Evolutionary conservation across 1,140 invertebrate genomes (phyloP).

Genomic region (Temnothorax nylanderi): DNA sequence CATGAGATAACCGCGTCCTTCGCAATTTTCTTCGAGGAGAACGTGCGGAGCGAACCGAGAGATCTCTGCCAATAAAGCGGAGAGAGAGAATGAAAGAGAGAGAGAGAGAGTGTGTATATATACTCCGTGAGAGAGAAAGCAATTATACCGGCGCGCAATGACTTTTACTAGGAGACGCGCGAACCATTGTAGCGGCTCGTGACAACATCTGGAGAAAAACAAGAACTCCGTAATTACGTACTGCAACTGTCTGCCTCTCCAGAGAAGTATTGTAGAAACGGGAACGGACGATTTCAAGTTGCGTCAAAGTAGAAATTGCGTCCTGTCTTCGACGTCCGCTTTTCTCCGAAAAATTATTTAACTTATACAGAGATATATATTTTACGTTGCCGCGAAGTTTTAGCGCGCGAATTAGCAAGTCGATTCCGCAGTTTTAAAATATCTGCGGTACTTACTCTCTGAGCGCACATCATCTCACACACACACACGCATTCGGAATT

Average conservation of each 20-base stretch:
- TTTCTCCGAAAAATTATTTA: slow-evolving; percentile 10
- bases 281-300: neutral
- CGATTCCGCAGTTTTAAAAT: neutral
- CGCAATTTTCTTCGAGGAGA: slow-evolving; percentile 23
- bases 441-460: neutral
- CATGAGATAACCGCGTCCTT: neutral
- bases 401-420: neutral
- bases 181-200: slow-evolving; percentile 11
- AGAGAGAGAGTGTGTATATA: neutral
- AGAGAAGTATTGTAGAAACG: neutral
- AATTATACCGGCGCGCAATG: slow-evolving; percentile 21
- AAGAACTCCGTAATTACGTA: slow-evolving; percentile 23
- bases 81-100: neutral
- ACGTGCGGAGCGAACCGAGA: no score
- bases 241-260: neutral
- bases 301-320: neutral
- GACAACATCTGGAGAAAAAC: slow-evolving; percentile 34
- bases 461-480: neutral
- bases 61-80: slow-evolving; percentile 13
- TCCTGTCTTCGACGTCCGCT: neutral
- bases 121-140: slow-evolving; percentile 34
- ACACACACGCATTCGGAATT: neutral
- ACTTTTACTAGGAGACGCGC: slow-evolving; percentile 9
- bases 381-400: neutral
- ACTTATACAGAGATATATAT: neutral